Conservation (phyloP, 2,113 vertebrate genomes). For the Coracopsis vasa region DNA sequence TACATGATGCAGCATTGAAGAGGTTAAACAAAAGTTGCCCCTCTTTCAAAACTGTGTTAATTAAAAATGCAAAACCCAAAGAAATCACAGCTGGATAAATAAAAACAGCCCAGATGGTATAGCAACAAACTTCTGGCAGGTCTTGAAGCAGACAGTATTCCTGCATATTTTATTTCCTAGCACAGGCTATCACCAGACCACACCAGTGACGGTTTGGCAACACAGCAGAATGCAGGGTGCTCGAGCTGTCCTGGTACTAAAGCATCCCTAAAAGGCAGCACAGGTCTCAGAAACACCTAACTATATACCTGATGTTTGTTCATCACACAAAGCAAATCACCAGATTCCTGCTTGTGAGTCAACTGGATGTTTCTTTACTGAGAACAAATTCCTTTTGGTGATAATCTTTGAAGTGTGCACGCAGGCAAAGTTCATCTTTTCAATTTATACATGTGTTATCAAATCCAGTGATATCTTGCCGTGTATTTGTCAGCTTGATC, state of each 20-base stretch:
- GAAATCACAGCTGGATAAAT: constrained; percentile 77
- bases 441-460: background rate
- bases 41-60: constrained; percentile 66
- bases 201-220: background rate
- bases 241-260: background rate
- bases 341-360: background rate
- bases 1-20: background rate
- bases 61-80: constrained; percentile 75
- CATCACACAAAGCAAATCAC: background rate
- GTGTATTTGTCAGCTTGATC: background rate
- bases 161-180: constrained; percentile 71
- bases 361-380: background rate
- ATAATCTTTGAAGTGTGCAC: background rate
- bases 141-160: constrained; percentile 69
- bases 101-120: constrained; percentile 73
- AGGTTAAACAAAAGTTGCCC: constrained; percentile 60
- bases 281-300: background rate
- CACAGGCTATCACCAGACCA: background rate
- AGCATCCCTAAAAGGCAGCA: background rate
- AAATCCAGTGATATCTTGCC: background rate
- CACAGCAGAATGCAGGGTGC: background rate
- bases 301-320: background rate
- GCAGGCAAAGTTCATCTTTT: background rate
- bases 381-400: background rate
- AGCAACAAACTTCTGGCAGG: constrained; percentile 71